Conservation (phyloP, 2,797 vertebrate genomes). For the Neopelma chrysocephalum region DNA sequence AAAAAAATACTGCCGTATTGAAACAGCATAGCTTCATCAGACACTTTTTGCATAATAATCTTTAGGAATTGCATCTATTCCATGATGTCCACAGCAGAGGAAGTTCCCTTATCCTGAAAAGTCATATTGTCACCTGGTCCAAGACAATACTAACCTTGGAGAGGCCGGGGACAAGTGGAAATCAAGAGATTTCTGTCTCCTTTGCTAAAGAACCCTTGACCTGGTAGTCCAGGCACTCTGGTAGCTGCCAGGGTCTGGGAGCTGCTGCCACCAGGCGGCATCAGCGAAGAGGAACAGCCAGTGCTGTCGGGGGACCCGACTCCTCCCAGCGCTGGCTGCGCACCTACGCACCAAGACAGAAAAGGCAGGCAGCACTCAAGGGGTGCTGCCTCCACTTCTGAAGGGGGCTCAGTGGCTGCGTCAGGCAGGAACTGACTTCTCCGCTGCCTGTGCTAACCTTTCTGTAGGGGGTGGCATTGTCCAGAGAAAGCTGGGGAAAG, state of each 20-base stretch:
- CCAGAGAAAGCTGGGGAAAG: background rate
- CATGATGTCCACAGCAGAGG: background rate
- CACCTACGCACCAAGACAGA: fast-evolving
- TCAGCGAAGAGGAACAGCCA: background rate
- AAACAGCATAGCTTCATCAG: background rate
- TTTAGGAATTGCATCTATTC: background rate
- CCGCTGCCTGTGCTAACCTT: background rate
- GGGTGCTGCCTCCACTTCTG: background rate
- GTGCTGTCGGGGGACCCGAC: fast-evolving
- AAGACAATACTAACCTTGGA: background rate
- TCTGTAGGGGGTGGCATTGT: background rate
- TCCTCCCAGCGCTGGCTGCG: fast-evolving
- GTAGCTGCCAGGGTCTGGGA: background rate
- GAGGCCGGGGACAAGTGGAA: fast-evolving
- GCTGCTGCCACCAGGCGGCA: slow-evolving; percentile 52
- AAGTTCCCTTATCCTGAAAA: background rate
- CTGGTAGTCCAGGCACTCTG: fast-evolving
- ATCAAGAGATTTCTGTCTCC: background rate
- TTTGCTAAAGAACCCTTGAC: background rate
- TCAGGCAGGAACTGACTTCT: background rate
- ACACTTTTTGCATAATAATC: fast-evolving
- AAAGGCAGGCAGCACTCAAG: background rate
- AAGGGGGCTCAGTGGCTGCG: background rate
- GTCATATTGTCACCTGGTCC: background rate
- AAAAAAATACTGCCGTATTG: background rate